A percentile compares a stretch with the other conserved stretches of the same genome.
Evolutionary conservation across 1,140 invertebrate species (phyloP).

Genomic region (Heterodera carotae): DNA sequence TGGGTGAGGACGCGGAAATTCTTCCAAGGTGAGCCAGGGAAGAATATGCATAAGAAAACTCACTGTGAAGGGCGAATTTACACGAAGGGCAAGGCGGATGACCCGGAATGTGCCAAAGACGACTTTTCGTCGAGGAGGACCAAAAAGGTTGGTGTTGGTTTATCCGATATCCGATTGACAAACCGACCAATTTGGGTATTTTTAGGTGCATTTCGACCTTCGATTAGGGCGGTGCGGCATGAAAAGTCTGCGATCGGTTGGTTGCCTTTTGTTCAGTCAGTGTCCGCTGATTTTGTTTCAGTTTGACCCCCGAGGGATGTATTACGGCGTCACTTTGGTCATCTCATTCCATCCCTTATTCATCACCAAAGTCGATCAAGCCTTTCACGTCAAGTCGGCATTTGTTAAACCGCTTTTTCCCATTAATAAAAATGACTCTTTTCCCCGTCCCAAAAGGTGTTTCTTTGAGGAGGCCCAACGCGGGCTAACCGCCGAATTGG

Average conservation of each 20-base stretch:
- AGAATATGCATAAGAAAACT: not conserved
- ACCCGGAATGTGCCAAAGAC: conserved; percentile 62
- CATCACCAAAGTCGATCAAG: conserved; percentile 65
- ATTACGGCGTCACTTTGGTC: conserved; percentile 64
- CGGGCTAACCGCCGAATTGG: conserved; percentile 63
- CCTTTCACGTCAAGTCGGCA: conserved; percentile 61
- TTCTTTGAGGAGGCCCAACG: conserved; percentile 64
- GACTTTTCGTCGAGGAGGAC: conserved; percentile 58
- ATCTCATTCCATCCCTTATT: conserved; percentile 65
- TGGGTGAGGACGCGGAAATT: conserved; percentile 63
- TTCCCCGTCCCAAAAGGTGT: conserved; percentile 63
- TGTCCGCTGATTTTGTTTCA: conserved; percentile 21
- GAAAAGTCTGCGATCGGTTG: conserved; percentile 64
- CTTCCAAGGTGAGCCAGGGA: conserved; percentile 48
- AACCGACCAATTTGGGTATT: not conserved
- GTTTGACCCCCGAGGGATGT: conserved; percentile 65
- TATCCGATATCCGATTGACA: not conserved
- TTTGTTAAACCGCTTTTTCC: not conserved
- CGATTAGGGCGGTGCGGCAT: conserved; percentile 61
- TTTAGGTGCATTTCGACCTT: conserved; percentile 57
- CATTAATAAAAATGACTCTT: not conserved
- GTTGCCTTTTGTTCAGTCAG: conserved; percentile 2
- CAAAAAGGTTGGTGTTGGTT: conserved; percentile 44
- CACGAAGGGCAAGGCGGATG: conserved; percentile 64
- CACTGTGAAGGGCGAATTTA: conserved; percentile 58